These are phyloP conservation scores for Branchinecta sandiegonensis DNA, from an alignment of 2,888 invertebrate species.

Conservation along the genomic window DNA sequence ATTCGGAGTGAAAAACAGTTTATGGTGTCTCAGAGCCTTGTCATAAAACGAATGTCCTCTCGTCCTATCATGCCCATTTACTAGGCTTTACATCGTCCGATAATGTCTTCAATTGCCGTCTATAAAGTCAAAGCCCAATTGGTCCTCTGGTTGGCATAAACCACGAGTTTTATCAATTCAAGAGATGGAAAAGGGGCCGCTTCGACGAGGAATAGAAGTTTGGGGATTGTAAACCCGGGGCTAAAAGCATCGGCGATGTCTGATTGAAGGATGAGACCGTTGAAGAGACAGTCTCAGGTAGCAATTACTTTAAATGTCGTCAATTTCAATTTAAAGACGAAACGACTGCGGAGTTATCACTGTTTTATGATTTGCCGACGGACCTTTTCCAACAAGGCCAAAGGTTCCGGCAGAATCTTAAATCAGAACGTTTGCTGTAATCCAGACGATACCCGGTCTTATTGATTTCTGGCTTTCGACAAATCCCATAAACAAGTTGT, in stretches of 20 bases:
- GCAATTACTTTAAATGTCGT: too few relatives aligned
- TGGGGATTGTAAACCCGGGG: slow-evolving; percentile 9
- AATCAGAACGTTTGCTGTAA: too few relatives aligned
- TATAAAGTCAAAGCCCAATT: background rate
- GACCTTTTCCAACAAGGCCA: too few relatives aligned
- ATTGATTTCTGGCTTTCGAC: too few relatives aligned
- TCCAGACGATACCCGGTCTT: too few relatives aligned
- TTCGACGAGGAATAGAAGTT: background rate
- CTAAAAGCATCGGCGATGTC: background rate
- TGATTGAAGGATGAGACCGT: too few relatives aligned
- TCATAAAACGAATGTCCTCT: background rate
- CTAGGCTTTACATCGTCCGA: slow-evolving; percentile 1
- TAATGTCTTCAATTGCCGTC: slow-evolving; percentile 15
- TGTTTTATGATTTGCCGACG: too few relatives aligned
- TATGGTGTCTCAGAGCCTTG: background rate
- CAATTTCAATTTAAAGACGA: too few relatives aligned
- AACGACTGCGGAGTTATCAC: too few relatives aligned
- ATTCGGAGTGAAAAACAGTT: background rate
- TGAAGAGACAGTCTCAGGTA: too few relatives aligned
- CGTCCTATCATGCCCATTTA: slow-evolving; percentile 5
- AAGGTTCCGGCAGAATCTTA: too few relatives aligned
- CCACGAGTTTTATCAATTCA: background rate
- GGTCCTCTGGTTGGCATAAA: background rate
- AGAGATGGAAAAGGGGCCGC: slow-evolving; percentile 14
- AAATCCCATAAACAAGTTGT: too few relatives aligned